These are phyloP conservation scores for Resseliella maxima DNA, from an alignment of 2,888 invertebrate genomes.

Conservation along the genomic window DNA sequence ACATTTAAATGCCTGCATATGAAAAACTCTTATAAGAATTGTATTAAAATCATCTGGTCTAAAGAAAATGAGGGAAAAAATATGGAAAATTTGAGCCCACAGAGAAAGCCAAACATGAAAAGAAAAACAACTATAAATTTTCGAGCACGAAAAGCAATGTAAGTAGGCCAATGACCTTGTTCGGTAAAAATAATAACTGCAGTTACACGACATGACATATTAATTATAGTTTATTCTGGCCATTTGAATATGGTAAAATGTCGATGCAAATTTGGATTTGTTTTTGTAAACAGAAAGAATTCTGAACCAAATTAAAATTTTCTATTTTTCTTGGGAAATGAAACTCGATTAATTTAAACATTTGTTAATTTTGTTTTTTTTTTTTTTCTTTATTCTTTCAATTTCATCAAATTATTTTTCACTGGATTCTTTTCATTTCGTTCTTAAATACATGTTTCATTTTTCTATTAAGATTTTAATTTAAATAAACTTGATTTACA, in stretches of 20 bases:
- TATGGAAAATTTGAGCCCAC: no score
- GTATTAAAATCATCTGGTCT: no score
- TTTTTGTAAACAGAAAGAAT: no score
- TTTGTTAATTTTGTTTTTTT: neutral
- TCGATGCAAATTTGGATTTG: no score
- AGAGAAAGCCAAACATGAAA: no score
- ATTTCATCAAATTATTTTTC: neutral
- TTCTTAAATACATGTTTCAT: slow-evolving; percentile 32
- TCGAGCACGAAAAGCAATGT: neutral
- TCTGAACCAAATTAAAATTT: neutral
- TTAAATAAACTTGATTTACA: slow-evolving; percentile 28
- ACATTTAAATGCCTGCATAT: no score
- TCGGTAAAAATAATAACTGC: neutral
- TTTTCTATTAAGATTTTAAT: neutral
- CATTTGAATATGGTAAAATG: no score
- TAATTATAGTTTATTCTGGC: no score
- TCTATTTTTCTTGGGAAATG: neutral
- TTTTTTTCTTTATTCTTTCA: neutral
- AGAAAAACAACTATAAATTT: neutral
- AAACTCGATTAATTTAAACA: neutral
- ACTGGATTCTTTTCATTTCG: neutral
- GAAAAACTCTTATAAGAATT: no score
- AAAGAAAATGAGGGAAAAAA: no score
- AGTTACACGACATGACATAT: neutral
- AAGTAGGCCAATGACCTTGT: slow-evolving; percentile 35